These are phyloP conservation scores for Proctacanthus coquilletti DNA, from an alignment of 1,140 invertebrate genomes.

Conservation along the genomic window DNA sequence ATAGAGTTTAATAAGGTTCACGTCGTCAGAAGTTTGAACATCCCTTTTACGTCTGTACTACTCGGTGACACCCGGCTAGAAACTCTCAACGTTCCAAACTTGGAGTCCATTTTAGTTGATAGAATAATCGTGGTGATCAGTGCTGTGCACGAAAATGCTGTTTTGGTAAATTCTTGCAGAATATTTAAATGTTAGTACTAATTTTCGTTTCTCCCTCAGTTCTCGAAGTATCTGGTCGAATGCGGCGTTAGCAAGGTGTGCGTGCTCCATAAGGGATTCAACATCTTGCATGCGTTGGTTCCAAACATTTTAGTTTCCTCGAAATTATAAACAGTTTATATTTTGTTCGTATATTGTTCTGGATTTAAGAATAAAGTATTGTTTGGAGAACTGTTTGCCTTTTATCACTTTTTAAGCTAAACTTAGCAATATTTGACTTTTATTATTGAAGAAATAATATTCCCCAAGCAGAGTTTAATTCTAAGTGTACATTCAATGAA, in stretches of 20 bases:
- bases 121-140: conserved; percentile 66
- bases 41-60: conserved; percentile 63
- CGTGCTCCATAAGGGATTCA: conserved; percentile 55
- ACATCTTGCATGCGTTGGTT: conserved; percentile 42
- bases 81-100: conserved; percentile 44
- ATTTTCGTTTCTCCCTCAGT: conserved; percentile 36
- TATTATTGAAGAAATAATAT: no score
- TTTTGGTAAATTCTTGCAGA: conserved; percentile 52
- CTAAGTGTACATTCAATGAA: no score
- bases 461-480: no score
- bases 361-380: no score
- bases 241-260: conserved; percentile 49
- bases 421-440: no score
- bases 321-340: no score
- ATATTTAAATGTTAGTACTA: no score
- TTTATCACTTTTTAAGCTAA: no score
- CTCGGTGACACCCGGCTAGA: conserved; percentile 45
- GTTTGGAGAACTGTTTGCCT: no score
- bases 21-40: conserved; percentile 66
- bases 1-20: conserved; percentile 60
- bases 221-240: conserved; percentile 52
- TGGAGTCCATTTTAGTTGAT: conserved; percentile 35
- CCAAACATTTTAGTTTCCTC: conserved; percentile 38
- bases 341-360: no score
- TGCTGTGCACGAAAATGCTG: conserved; percentile 54